These are phyloP conservation scores for Meteorus colon DNA, from an alignment of 2,888 invertebrate genomes.

Conservation along the genomic window DNA sequence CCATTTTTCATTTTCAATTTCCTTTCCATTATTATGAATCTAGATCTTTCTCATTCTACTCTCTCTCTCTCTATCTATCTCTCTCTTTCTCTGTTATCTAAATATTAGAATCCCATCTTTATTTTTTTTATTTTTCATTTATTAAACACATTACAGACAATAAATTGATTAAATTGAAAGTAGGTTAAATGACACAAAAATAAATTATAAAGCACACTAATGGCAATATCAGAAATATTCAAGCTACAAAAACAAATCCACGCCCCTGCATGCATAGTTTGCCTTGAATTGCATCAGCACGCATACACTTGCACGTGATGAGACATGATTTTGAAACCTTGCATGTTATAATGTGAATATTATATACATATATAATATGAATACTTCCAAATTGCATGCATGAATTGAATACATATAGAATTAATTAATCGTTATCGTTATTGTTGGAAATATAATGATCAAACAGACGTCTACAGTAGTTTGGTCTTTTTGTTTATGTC, in stretches of 20 bases:
- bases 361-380: conserved; percentile 20
- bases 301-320: conserved; percentile 62
- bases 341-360: conserved; percentile 55
- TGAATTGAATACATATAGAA: conserved; percentile 48
- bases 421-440: conserved; percentile 6
- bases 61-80: no score
- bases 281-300: conserved; percentile 64
- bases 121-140: background rate
- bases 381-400: conserved; percentile 50
- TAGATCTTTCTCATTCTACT: background rate
- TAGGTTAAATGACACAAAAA: conserved; percentile 5
- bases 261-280: conserved; percentile 60
- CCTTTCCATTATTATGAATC: background rate
- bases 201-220: background rate
- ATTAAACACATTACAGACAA: background rate
- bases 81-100: background rate
- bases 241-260: conserved; percentile 36
- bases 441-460: background rate
- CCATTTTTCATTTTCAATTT: background rate
- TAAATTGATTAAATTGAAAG: conserved; percentile 19
- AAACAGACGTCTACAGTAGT: conserved; percentile 1
- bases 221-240: conserved; percentile 1
- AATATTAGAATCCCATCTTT: background rate
- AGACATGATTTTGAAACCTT: conserved; percentile 58
- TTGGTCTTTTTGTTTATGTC: conserved; percentile 13